Conservation (phyloP, 2,113 vertebrate genomes). For the Macheiramphus alcinus region DNA sequence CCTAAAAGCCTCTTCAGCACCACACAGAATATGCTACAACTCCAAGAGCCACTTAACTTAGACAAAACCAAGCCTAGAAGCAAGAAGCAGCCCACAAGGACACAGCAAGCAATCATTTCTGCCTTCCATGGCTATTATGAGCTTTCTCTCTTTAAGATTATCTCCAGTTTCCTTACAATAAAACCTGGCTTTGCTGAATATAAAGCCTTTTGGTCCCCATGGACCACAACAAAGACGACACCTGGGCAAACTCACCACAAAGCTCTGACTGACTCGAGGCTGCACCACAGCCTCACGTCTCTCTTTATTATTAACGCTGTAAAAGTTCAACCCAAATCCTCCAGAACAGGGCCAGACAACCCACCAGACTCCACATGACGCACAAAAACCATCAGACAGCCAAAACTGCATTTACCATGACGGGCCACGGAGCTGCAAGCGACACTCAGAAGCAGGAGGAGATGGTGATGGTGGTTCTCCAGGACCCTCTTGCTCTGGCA, state of each 20-base stretch:
- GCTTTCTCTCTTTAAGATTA: not conserved
- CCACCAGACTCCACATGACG: accelerated
- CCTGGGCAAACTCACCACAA: not conserved
- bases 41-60: not conserved
- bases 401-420: not conserved
- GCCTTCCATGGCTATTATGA: accelerated
- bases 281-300: accelerated
- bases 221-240: not conserved
- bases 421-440: accelerated
- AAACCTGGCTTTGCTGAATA: not conserved
- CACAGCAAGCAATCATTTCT: not conserved
- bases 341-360: accelerated
- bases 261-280: not conserved
- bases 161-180: not conserved
- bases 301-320: not conserved
- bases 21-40: not conserved
- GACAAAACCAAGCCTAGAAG: not conserved
- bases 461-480: accelerated
- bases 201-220: not conserved
- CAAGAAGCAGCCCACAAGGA: not conserved
- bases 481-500: accelerated
- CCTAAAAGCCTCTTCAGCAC: not conserved
- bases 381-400: not conserved
- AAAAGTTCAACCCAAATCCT: not conserved
- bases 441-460: accelerated